Conservation (phyloP, 1,140 invertebrate species). For the Scylla paramamosain region DNA sequence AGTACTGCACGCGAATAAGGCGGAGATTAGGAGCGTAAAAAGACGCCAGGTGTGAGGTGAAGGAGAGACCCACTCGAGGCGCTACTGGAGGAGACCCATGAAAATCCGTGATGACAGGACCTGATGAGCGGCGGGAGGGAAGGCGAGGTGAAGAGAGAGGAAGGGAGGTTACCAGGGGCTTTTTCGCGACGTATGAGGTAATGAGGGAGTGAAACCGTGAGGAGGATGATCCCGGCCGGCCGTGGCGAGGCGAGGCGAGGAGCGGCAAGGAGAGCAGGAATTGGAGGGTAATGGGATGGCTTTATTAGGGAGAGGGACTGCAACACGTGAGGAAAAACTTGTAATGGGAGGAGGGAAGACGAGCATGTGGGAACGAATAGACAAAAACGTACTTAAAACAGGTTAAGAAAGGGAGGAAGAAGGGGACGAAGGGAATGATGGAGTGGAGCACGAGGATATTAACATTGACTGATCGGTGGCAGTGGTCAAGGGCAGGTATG, state of each 20-base stretch:
- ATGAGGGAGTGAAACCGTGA: conserved; percentile 10
- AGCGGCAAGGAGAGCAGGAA: background rate
- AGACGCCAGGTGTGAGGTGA: background rate
- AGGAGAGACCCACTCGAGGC: background rate
- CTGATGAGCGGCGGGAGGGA: background rate
- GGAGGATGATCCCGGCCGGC: background rate
- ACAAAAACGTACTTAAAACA: background rate
- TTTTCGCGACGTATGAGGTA: background rate
- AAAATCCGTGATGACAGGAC: conserved; percentile 1
- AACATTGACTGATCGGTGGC: background rate
- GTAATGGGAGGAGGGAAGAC: conserved; percentile 1
- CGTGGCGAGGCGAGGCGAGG: background rate
- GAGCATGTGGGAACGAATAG: background rate
- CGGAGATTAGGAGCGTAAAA: background rate
- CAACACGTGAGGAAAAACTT: background rate
- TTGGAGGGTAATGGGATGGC: background rate
- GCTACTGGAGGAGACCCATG: background rate
- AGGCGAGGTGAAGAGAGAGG: background rate
- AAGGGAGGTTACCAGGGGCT: background rate
- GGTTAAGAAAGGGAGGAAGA: conserved; percentile 9
- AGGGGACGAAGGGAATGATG: background rate
- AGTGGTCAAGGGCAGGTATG: background rate
- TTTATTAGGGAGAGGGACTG: conserved; percentile 1
- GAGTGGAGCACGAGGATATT: background rate
- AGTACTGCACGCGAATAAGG: background rate